Conservation (phyloP, 92 coral and sea anemone species). For the Zoanthus sociatus region DNA sequence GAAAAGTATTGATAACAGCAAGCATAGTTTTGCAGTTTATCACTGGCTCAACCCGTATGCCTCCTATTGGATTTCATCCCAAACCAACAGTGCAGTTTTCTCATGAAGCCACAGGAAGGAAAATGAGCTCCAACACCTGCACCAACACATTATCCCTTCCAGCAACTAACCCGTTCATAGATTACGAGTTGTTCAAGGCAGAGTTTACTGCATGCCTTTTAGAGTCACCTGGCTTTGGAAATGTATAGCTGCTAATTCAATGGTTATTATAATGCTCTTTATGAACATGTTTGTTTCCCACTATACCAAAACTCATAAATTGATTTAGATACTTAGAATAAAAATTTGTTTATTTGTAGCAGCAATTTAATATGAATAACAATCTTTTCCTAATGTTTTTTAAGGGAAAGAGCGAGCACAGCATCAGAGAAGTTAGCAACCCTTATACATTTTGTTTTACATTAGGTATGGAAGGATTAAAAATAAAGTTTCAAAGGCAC, state of each 20-base stretch:
- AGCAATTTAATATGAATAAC: not conserved
- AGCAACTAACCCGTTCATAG: conserved; percentile 30
- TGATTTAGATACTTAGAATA: not conserved
- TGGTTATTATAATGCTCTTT: too few species aligned
- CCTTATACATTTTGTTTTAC: not conserved
- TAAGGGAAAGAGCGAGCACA: conserved; percentile 1
- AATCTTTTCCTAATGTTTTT: not conserved
- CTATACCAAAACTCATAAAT: not conserved
- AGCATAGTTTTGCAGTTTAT: conserved; percentile 63
- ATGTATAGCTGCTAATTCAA: conserved; percentile 41
- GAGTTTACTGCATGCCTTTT: conserved; percentile 59
- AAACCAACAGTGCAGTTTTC: conserved; percentile 47
- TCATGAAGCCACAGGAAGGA: conserved; percentile 59
- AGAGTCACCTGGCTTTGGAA: conserved; percentile 64
- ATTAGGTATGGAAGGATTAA: not conserved
- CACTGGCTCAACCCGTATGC: conserved; percentile 51
- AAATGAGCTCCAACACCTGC: conserved; percentile 32
- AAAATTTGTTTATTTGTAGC: not conserved
- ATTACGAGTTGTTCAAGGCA: conserved; percentile 54
- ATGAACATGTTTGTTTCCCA: not conserved
- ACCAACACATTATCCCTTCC: conserved; percentile 25
- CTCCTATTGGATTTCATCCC: conserved; percentile 61
- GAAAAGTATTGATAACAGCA: conserved; percentile 51
- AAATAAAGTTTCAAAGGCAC: not conserved
- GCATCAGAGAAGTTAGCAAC: not conserved